These are phyloP conservation scores for Cyphomyrus discorhynchus DNA, from an alignment of 2,113 vertebrate genomes.

Conservation along the genomic window DNA sequence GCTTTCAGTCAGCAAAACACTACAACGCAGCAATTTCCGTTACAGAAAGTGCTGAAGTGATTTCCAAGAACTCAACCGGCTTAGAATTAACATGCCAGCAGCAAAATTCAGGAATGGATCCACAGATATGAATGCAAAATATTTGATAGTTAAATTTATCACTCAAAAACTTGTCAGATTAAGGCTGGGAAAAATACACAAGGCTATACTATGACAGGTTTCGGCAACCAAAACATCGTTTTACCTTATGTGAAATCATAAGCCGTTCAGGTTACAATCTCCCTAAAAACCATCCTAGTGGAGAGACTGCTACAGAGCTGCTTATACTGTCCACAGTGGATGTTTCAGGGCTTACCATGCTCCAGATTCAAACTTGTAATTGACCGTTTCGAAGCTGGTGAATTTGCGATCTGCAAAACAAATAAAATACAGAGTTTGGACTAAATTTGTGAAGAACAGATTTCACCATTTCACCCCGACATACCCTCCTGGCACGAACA, in stretches of 20 bases:
- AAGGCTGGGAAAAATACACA: background rate
- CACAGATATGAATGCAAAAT: background rate
- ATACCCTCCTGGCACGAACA: background rate
- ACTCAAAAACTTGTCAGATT: background rate
- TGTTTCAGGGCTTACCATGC: constrained; percentile 69
- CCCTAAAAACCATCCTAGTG: background rate
- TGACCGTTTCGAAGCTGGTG: constrained; percentile 75
- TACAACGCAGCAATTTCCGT: background rate
- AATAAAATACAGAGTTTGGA: background rate
- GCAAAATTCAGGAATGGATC: background rate
- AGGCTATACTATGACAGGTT: background rate
- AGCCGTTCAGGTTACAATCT: background rate
- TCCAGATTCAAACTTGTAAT: constrained; percentile 89
- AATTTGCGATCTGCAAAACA: constrained; percentile 70
- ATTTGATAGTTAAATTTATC: background rate
- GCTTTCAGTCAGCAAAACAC: background rate
- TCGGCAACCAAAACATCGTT: background rate
- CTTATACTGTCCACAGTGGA: background rate
- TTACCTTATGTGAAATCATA: background rate
- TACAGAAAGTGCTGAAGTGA: background rate
- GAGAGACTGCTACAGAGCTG: background rate
- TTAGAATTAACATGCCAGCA: background rate
- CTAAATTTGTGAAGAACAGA: background rate
- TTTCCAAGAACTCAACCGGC: background rate
- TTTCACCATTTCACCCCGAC: background rate